Conservation (phyloP, 2,797 vertebrate genomes). For the Odontamblyopus lacepedii region DNA sequence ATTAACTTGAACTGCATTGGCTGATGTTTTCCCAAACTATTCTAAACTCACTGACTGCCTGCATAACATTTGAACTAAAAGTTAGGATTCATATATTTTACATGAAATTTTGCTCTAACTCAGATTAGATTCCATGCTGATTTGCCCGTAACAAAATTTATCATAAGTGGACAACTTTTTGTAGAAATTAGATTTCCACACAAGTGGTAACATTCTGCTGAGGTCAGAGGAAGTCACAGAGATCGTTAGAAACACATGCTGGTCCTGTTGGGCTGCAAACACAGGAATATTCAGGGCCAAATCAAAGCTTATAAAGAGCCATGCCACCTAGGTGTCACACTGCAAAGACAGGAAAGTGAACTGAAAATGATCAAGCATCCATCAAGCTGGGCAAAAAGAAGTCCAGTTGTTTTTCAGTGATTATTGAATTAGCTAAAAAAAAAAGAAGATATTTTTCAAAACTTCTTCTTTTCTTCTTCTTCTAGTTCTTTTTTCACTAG, state of each 20-base stretch:
- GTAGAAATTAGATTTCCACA: constrained; percentile 64
- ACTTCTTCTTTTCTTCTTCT: no score
- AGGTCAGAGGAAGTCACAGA: constrained; percentile 29
- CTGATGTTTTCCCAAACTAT: not conserved
- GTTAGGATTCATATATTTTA: not conserved
- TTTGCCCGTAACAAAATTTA: constrained; percentile 59
- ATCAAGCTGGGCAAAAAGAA: not conserved
- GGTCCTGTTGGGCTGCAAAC: not conserved
- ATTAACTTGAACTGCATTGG: not conserved
- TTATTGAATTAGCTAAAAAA: not conserved
- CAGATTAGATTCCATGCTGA: constrained; percentile 37
- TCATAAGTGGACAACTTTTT: constrained; percentile 53
- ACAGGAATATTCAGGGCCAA: not conserved
- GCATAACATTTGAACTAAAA: not conserved
- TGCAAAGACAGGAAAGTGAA: not conserved
- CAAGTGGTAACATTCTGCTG: constrained; percentile 47
- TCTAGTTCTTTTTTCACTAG: not conserved
- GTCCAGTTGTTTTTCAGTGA: not conserved
- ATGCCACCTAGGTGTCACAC: not conserved
- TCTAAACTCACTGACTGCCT: not conserved
- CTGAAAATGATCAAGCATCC: not conserved
- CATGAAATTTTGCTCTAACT: not conserved
- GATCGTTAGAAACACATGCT: constrained; percentile 1
- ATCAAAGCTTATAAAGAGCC: not conserved
- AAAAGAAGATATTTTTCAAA: not conserved